Conservation (phyloP, 2,797 vertebrate species). For the Delichon dasypus region DNA sequence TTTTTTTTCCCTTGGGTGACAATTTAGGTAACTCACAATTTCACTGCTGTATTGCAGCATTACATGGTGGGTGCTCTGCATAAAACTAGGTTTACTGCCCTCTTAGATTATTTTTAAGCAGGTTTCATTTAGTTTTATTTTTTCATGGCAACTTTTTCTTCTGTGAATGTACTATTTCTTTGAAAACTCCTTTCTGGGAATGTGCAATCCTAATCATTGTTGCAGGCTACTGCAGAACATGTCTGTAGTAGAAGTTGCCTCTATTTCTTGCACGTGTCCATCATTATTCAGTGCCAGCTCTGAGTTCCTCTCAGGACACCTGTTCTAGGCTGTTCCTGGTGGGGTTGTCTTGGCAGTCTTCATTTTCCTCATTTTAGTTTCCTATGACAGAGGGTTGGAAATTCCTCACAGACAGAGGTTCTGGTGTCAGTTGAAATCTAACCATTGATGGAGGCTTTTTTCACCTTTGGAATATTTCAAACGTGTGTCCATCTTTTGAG, state of each 20-base stretch:
- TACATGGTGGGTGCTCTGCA: background rate
- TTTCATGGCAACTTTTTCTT: background rate
- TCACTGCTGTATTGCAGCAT: background rate
- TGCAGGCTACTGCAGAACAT: background rate
- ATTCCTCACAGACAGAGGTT: background rate
- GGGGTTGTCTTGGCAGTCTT: background rate
- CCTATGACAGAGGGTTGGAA: background rate
- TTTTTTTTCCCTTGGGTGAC: background rate
- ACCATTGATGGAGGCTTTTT: background rate
- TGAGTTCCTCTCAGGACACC: background rate
- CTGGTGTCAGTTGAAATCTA: background rate
- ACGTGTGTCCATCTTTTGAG: fast-evolving
- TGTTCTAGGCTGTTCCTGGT: background rate
- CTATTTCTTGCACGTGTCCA: background rate
- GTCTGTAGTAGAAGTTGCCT: background rate
- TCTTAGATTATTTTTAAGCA: background rate
- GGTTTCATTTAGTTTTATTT: background rate
- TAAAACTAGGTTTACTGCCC: background rate
- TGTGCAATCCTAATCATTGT: background rate
- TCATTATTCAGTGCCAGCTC: background rate
- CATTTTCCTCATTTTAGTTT: background rate
- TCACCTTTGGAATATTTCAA: background rate
- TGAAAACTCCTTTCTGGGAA: background rate
- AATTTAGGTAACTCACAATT: background rate
- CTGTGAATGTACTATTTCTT: background rate